Conservation (phyloP, 2,113 vertebrate species). For the Lycaon pictus region DNA sequence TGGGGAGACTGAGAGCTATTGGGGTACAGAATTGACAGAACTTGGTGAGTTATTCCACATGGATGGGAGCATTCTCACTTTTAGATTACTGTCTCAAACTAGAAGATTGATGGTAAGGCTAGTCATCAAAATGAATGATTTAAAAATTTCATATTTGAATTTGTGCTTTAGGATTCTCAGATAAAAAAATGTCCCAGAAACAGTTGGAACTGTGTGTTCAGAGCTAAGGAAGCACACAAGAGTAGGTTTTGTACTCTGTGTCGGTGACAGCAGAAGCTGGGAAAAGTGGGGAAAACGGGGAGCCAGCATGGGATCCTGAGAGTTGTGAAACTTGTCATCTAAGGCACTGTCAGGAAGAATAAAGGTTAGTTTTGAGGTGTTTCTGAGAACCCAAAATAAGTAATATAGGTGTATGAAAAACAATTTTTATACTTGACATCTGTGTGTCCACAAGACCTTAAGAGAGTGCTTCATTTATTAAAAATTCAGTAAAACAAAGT, state of each 20-base stretch:
- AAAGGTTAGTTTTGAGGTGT: background rate
- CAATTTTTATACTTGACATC: background rate
- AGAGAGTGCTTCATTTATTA: constrained; percentile 28
- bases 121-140: background rate
- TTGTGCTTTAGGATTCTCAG: background rate
- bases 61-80: background rate
- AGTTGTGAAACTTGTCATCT: background rate
- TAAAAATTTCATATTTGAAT: background rate
- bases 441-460: background rate
- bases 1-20: background rate
- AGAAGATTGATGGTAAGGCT: background rate
- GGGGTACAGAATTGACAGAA: background rate
- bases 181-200: background rate
- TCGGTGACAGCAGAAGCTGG: background rate
- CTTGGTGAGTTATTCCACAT: background rate
- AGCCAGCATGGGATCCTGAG: background rate
- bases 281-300: background rate
- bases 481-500: constrained; percentile 8
- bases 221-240: background rate
- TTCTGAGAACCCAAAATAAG: background rate
- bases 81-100: background rate
- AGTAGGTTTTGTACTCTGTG: background rate
- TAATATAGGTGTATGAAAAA: background rate
- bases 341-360: background rate
- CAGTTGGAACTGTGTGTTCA: background rate